Base-by-base conservation (phyloP, 2,113 vertebrate species). In the Takifugu flavidus region DNA sequence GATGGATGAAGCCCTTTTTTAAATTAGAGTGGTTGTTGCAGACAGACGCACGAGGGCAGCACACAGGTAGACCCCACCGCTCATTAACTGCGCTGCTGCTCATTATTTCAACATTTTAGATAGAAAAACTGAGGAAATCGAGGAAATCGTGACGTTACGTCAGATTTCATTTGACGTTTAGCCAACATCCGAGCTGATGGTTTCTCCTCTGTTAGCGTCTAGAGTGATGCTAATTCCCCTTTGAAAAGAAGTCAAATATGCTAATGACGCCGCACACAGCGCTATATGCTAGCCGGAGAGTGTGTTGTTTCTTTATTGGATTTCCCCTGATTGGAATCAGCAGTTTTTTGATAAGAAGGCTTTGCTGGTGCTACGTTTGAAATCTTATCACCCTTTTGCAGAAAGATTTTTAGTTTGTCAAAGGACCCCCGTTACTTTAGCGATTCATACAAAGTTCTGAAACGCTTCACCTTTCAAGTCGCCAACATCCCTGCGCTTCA, bases 401-500 rank as follows among this genome's bases (percentile, higher is more conserved):
- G 67, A 64, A 67, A 56, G 53, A 71, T 72, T 25, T 15, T 53
- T 13, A 12, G 31, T 65, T 74, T 46, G 68, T 81, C 51, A 79
- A 75, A 77, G 65, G 49, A 52, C 54, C 61, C 44, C 62, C 70
- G 60, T 75, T 52, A 20, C 50, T 57, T 78, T 54, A 70, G 77
- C 72, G 67, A 54, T 10, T 10, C 7, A 11, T 39, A 79, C 20
- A 71, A 73, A 65, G 49, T 66, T 80, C 56, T 82, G 68, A 80
- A 82, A 72, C 63, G 67, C 46, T 47, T 49, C 56, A 56, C 58
- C 61, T 71, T 83, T 78, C 73, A 82, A 73, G 67, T 59, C 67
- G 44, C 67, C 65, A 65, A 75, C 62, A 68, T 66, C 52, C 52
- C 28, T 53, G 39, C 51, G 56, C 59, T 5, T 51, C 58, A 67